phyloP scores from a whole-genome alignment of 2,797 vertebrate species.

The Semotilus atromaculatus region DNA sequence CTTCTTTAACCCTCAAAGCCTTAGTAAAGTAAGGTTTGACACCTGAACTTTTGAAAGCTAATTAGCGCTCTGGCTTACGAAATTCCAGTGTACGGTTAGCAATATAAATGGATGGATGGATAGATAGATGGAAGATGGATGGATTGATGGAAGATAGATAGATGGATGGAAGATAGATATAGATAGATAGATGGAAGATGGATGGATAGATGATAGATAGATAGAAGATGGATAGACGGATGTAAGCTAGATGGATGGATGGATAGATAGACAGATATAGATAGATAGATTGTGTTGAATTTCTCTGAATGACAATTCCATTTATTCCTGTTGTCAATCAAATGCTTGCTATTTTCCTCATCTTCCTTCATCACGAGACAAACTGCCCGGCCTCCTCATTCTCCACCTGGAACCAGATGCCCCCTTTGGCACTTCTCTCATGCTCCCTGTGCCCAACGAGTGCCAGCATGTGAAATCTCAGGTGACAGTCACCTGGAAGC shows the following conservation, averaged over 20 bases:
- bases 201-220: no score
- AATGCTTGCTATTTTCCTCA: conserved; percentile 4
- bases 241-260: no score
- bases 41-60: background rate
- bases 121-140: no score
- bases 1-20: background rate
- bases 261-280: no score
- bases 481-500: conserved; percentile 89
- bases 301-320: no score
- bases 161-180: no score
- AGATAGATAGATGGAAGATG: no score
- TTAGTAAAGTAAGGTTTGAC: no score
- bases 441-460: conserved; percentile 72
- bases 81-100: background rate
- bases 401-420: conserved; percentile 84
- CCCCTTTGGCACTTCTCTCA: conserved; percentile 65
- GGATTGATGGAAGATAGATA: no score
- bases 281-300: no score
- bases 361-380: conserved; percentile 41
- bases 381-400: conserved; percentile 64
- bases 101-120: background rate
- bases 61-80: conserved; percentile 6
- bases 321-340: background rate
- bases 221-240: no score
- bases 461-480: conserved; percentile 85